Evolutionary conservation across 1,140 invertebrate genomes (phyloP), one percentile per base, ranked within the genome.

Genomic region (Drosophila erecta): DNA sequence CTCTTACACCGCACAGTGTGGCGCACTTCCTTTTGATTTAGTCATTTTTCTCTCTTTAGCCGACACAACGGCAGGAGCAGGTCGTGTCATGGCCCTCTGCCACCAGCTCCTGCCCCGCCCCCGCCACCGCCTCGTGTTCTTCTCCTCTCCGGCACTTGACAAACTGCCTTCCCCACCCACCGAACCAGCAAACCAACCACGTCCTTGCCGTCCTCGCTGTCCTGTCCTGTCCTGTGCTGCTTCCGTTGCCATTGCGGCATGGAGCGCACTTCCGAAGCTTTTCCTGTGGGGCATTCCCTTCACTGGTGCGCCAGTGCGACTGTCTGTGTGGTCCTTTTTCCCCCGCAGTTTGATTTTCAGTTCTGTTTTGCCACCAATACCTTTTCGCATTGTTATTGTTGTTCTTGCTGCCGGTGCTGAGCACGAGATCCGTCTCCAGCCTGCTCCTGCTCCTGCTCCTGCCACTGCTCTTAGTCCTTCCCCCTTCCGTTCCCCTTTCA

Each of bases 41-140:
- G 89, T 90, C 89, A 90, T 90, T 90, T 90, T 90, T 90, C 89
- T 90, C 89, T 89, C 83, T 90, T 90, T 90, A 90, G 84, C 84
- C 76, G 83, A 76, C 83, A 83, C 57, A 62, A 33, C 56, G 50
- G 57, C 56, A 73, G 71, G 47, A 74, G 71, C 72, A 76, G 60
- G 72, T 76, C 72, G 72, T 76, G 72, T 76, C 72, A 65, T 70
- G 55, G 60, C 59, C 67, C 55, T 30, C 61, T 41, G 66, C 49
- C 35, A 24, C 20, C 12, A 10, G n/a, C 33, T 14, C 12, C 10
- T 12, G 5, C 33, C 37, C n/a, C 22, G n/a, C n/a, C n/a, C n/a
- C n/a, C n/a, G n/a, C n/a, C n/a, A n/a, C n/a, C n/a, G n/a, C 46
- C n/a, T 4, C 14, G 24, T 35, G 35, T 24, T 20, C 11, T 4